A percentile compares a stretch with the other conserved stretches of the same genome.
phyloP scores from a whole-genome alignment of 2,113 vertebrate genomes.

The Anguilla rostrata region DNA sequence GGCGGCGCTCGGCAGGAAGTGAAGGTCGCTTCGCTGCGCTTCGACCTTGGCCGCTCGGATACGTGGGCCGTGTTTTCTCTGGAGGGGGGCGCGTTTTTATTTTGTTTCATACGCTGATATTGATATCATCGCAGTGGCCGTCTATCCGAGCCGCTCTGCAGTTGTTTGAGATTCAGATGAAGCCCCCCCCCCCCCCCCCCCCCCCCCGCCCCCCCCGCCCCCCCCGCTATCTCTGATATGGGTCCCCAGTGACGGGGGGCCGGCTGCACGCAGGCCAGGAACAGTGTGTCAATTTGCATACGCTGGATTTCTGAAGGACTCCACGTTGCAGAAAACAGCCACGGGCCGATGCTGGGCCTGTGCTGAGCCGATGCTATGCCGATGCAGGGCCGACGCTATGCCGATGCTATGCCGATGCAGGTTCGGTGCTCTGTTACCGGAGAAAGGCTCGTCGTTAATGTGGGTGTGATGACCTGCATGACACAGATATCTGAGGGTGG shows the following conservation, averaged over 20 bases:
- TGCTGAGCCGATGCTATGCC: neutral
- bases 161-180: neutral
- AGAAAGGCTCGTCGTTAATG: neutral
- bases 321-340: neutral
- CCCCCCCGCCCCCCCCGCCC: no score
- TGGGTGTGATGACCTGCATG: neutral
- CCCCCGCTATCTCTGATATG: neutral
- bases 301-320: neutral
- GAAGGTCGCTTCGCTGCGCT: neutral
- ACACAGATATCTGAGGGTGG: neutral
- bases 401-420: neutral
- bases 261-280: neutral
- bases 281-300: neutral
- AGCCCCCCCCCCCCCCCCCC: neutral
- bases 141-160: neutral
- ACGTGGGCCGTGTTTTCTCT: neutral
- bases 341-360: neutral
- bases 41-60: neutral
- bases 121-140: neutral
- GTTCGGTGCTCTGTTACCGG: neutral
- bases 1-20: neutral
- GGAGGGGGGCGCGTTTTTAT: neutral
- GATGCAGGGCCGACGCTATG: no score
- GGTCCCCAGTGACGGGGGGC: neutral
- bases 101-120: neutral